These are phyloP conservation scores for Lepus townsendii DNA, from an alignment of 2,797 vertebrate genomes.

Conservation along the genomic window DNA sequence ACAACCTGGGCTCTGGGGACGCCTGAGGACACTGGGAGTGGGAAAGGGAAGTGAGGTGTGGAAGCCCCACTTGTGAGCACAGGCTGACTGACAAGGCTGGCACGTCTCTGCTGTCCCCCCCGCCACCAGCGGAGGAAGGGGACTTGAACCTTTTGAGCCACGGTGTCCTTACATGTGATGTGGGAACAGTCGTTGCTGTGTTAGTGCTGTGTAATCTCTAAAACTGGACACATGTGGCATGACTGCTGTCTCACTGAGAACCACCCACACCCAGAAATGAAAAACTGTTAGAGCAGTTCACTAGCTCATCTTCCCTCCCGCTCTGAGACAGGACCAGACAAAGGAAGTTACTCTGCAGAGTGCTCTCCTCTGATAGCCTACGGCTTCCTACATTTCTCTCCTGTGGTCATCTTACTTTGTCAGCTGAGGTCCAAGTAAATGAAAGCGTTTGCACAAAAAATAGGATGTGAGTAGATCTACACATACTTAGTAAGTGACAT, in stretches of 20 bases:
- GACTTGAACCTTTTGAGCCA: background rate
- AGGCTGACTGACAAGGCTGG: background rate
- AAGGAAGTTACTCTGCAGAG: background rate
- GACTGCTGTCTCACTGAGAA: background rate
- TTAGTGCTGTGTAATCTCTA: background rate
- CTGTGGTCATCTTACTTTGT: background rate
- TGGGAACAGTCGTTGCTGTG: background rate
- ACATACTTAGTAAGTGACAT: background rate
- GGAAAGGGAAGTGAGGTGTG: background rate
- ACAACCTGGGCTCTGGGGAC: background rate
- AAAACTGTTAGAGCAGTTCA: background rate
- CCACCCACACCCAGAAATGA: background rate
- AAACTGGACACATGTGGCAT: background rate
- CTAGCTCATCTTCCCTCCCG: background rate
- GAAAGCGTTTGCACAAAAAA: background rate
- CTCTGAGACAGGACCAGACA: background rate
- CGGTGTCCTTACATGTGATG: background rate
- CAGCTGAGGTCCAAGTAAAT: background rate
- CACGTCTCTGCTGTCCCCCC: background rate
- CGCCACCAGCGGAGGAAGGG: background rate
- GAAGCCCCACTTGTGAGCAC: background rate
- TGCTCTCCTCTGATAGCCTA: background rate
- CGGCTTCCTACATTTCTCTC: too few relatives aligned
- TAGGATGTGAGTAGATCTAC: background rate
- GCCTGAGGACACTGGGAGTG: rapidly evolving